phyloP scores from a whole-genome alignment of 2,888 invertebrate genomes.

The Eilema depressum region DNA sequence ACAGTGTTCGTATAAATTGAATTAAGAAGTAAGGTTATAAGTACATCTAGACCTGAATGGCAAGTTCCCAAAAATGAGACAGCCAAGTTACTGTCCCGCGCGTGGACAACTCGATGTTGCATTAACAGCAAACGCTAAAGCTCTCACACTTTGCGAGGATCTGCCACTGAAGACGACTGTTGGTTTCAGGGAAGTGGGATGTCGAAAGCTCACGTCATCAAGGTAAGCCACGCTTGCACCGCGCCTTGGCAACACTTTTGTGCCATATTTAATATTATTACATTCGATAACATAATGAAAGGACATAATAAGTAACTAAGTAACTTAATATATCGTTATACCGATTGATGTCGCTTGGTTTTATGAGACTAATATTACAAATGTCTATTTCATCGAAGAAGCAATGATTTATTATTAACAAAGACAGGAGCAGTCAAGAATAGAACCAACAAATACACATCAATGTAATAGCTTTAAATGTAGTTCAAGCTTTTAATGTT shows the following conservation, averaged over 20 bases:
- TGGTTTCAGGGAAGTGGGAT: slow-evolving; percentile 84
- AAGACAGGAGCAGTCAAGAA: background rate
- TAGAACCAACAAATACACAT: background rate
- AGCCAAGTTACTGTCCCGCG: slow-evolving; percentile 79
- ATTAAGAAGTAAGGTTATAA: background rate
- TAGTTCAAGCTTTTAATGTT: slow-evolving; percentile 66
- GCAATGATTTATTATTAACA: background rate
- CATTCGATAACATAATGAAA: background rate
- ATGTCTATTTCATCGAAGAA: background rate
- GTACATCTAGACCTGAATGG: background rate
- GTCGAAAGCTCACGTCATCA: slow-evolving; percentile 76
- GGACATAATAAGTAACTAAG: background rate
- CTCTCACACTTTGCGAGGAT: slow-evolving; percentile 54
- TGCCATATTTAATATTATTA: background rate
- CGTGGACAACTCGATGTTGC: slow-evolving; percentile 81
- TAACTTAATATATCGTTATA: background rate
- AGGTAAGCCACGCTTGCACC: slow-evolving; percentile 79
- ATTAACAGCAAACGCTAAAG: slow-evolving; percentile 72
- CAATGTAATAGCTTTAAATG: slow-evolving; percentile 54
- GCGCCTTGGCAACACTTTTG: slow-evolving; percentile 32
- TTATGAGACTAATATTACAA: background rate
- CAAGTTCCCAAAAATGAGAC: slow-evolving; percentile 59
- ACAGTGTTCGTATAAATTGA: background rate
- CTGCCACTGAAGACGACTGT: slow-evolving; percentile 59
- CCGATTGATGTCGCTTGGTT: background rate